Conservation (phyloP, 2,113 vertebrate species). For the Ia io region DNA sequence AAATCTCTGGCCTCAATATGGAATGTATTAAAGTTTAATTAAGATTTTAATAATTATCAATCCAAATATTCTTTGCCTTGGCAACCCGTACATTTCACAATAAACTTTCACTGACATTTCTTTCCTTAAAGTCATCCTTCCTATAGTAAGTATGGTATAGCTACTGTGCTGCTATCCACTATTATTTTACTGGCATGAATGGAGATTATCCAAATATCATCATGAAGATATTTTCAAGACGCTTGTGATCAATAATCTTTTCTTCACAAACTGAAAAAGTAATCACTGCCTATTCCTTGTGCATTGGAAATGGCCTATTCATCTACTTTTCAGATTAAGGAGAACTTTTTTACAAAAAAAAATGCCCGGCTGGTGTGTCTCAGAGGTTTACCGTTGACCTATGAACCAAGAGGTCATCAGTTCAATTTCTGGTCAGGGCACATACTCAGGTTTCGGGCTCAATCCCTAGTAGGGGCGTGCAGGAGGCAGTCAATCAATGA, state of each 20-base stretch:
- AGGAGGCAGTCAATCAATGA: too few species aligned
- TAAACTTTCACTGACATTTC: conserved; percentile 5
- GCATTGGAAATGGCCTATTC: not conserved
- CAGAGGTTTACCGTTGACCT: too few species aligned
- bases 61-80: not conserved
- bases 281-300: not conserved
- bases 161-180: not conserved
- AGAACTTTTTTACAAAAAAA: too few species aligned
- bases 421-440: too few species aligned
- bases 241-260: not conserved
- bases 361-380: too few species aligned
- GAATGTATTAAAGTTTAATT: conserved; percentile 26
- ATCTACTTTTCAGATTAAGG: conserved; percentile 6
- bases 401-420: too few species aligned
- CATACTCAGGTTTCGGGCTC: too few species aligned
- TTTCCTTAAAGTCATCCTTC: conserved; percentile 11
- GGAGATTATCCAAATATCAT: not conserved
- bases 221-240: conserved; percentile 9
- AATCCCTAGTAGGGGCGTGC: too few species aligned
- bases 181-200: conserved; percentile 18
- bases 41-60: conserved; percentile 8
- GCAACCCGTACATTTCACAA: not conserved
- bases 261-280: not conserved
- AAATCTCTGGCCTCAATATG: not conserved
- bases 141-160: not conserved